Base-by-base conservation (phyloP, 2,888 invertebrate species). In the Hyalella azteca region DNA sequence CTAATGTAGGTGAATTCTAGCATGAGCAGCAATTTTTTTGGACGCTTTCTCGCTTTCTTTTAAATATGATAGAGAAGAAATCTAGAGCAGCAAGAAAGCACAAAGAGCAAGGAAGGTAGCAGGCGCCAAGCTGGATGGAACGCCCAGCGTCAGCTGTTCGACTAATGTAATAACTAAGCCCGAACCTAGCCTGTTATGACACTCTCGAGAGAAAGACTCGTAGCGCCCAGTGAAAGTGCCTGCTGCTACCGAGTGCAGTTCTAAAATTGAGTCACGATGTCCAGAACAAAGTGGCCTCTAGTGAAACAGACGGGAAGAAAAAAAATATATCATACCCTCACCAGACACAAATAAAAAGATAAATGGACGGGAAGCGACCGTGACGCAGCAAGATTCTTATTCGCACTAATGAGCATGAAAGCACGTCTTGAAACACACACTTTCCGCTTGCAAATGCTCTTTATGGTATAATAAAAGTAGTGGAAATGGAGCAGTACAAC, bases 61-160 rank as follows among this genome's bases (percentile, higher is more conserved):
- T n/a, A n/a, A n/a, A n/a, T n/a, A n/a, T n/a, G n/a, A n/a, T n/a
- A n/a, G n/a, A n/a, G n/a, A n/a, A n/a, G n/a, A n/a, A n/a, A n/a
- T n/a, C n/a, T n/a, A n/a, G n/a, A n/a, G n/a, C n/a, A n/a, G n/a
- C n/a, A n/a, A n/a, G n/a, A n/a, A n/a, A 54, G 26, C 54, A 11
- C 54, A 15, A 9, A 22, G 29, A 54, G 54, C 22, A 54, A 54
- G 54, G 54, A 54, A 29, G 26, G 7, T 29, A 26, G 26, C 66
- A 13, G 29, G n/a, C n/a, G n/a, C n/a, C n/a, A n/a, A n/a, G n/a
- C n/a, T n/a, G n/a, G n/a, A n/a, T n/a, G n/a, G n/a, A n/a, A n/a
- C n/a, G n/a, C n/a, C n/a, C 19, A 29, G 36, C 66, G 66, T 66
- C 66, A 66, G 32, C 66, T 66, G 66, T 29, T 66, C 36, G 66